These are phyloP conservation scores for Tokudaia tokunoshimensis DNA, from an alignment of 2,797 vertebrate species.

Conservation along the genomic window DNA sequence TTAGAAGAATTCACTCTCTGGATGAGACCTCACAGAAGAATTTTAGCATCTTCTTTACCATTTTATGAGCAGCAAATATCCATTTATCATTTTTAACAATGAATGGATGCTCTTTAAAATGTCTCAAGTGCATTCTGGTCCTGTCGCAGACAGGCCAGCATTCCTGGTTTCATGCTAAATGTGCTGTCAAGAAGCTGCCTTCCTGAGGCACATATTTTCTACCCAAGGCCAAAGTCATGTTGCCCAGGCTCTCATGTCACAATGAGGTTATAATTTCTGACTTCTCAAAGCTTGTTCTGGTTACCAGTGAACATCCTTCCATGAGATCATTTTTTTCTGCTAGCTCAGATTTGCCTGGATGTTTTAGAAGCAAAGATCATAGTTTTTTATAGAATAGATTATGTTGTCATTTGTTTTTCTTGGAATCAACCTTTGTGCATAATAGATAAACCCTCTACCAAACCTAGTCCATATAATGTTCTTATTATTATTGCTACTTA, in stretches of 20 bases:
- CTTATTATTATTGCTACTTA: not conserved
- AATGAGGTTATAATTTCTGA: not conserved
- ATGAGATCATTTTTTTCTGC: slow-evolving; percentile 12
- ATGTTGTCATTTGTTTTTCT: not conserved
- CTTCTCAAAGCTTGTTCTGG: not conserved
- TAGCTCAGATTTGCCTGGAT: not conserved
- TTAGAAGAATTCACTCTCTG: not conserved
- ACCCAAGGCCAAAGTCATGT: not conserved
- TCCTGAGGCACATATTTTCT: not conserved
- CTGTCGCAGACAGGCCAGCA: not conserved
- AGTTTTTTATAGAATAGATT: not conserved
- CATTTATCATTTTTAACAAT: not conserved
- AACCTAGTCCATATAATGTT: not conserved
- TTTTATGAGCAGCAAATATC: not conserved
- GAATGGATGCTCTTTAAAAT: not conserved
- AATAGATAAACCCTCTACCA: not conserved
- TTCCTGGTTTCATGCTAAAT: not conserved
- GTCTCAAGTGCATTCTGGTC: not conserved
- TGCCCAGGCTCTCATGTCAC: not conserved
- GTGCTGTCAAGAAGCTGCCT: not conserved
- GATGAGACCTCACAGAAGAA: not conserved
- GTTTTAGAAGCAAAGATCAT: slow-evolving; percentile 14
- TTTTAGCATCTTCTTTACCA: slow-evolving; percentile 14
- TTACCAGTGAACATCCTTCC: not conserved
- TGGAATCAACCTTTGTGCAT: not conserved